These are phyloP conservation scores for Thysanoteuthis rhombus DNA, from an alignment of 2,888 invertebrate species.

Conservation along the genomic window DNA sequence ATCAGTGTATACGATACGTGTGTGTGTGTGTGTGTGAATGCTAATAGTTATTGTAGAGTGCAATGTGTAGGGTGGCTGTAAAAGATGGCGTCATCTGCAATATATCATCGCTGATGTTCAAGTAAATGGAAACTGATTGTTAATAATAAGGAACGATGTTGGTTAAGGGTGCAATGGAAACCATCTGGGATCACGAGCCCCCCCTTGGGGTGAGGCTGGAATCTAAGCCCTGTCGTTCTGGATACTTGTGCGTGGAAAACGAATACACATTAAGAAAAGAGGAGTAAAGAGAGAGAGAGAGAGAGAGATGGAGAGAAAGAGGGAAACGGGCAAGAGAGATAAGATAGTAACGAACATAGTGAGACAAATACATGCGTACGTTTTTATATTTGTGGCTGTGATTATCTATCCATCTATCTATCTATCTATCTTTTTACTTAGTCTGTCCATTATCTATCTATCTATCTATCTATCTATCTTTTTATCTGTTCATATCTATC, in stretches of 20 bases:
- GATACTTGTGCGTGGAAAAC: background rate
- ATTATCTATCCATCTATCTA: background rate
- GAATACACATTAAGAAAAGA: background rate
- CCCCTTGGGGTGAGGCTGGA: background rate
- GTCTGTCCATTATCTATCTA: background rate
- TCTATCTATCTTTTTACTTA: background rate
- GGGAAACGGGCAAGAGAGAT: background rate
- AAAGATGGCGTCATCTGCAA: background rate
- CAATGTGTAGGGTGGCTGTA: background rate
- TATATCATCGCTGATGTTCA: background rate
- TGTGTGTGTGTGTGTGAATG: background rate
- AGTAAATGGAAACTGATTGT: conserved; percentile 12
- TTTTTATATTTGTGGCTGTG: background rate
- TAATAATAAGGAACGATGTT: background rate
- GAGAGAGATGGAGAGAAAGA: background rate
- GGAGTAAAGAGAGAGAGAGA: background rate
- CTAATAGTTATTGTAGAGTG: background rate
- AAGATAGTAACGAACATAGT: background rate
- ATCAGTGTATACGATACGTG: background rate
- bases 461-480: background rate
- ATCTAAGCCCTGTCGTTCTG: background rate
- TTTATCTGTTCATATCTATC: no score
- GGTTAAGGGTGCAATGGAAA: background rate
- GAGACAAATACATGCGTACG: background rate
- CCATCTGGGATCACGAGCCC: background rate